Percentiles rank a stretch among this genome's conserved stretches.
Conservation (phyloP, 2,113 vertebrate species). For the Coreoperca whiteheadi region DNA sequence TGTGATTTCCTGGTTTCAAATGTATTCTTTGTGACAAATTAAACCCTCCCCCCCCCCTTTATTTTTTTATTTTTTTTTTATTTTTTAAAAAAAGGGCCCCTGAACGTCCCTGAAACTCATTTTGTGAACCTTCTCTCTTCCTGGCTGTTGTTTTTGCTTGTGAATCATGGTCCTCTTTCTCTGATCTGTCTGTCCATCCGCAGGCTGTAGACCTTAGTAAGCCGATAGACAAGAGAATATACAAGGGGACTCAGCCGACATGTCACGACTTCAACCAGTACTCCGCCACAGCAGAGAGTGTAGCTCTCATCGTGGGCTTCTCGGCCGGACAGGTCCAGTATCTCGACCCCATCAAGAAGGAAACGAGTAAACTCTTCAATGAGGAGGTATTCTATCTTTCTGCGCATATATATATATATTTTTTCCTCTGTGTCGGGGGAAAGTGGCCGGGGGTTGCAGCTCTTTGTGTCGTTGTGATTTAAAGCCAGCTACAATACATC, state of each 20-base stretch:
- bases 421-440: not conserved
- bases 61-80: too few species aligned
- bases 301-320: slow-evolving; percentile 93
- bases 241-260: slow-evolving; percentile 93
- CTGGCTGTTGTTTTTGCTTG: not conserved
- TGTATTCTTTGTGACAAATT: too few species aligned
- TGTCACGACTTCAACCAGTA: slow-evolving; percentile 96
- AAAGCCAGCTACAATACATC: not conserved
- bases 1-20: too few species aligned
- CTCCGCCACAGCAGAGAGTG: slow-evolving; percentile 89
- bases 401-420: too few species aligned
- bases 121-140: not conserved
- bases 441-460: not conserved
- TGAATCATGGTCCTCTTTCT: not conserved
- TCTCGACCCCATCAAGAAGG: slow-evolving; percentile 94
- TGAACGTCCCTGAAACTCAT: not conserved
- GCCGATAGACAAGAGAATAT: slow-evolving; percentile 94
- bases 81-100: not conserved
- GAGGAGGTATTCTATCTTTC: slow-evolving; percentile 87
- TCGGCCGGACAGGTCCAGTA: slow-evolving; percentile 93
- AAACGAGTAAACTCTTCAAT: slow-evolving; percentile 93
- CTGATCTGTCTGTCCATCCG: slow-evolving; percentile 17
- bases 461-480: not conserved
- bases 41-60: too few species aligned
- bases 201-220: slow-evolving; percentile 94